Conservation (phyloP, 2,797 vertebrate genomes). For the Pangasius mekongensis region DNA sequence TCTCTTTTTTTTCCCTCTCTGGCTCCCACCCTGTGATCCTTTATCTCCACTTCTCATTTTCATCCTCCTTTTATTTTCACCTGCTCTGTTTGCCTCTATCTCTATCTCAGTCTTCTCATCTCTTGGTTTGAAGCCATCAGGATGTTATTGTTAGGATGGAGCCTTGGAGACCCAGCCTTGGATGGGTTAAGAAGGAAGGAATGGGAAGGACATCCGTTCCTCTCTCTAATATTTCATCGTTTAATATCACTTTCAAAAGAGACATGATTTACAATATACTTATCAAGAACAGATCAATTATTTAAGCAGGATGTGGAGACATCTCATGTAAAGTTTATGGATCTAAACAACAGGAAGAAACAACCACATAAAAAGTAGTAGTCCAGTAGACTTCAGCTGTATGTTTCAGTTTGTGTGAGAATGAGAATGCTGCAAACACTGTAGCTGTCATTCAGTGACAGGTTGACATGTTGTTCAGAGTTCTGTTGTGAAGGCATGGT, state of each 20-base stretch:
- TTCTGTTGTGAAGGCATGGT: slow-evolving; percentile 15
- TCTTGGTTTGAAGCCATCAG: slow-evolving; percentile 68
- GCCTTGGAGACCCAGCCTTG: slow-evolving; percentile 61
- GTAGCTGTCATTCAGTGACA: slow-evolving; percentile 43
- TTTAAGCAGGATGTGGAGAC: slow-evolving; percentile 67
- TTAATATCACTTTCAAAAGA: slow-evolving; percentile 73
- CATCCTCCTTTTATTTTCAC: slow-evolving; percentile 45
- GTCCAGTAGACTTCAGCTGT: slow-evolving; percentile 15
- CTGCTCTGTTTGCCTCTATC: slow-evolving; percentile 37
- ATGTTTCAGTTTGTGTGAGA: slow-evolving; percentile 26
- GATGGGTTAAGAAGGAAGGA: slow-evolving; percentile 43
- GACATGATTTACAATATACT: slow-evolving; percentile 72
- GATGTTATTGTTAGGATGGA: slow-evolving; percentile 66
- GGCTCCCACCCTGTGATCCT: neutral
- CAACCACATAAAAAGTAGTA: neutral
- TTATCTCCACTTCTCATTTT: slow-evolving; percentile 27
- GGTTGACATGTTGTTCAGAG: slow-evolving; percentile 41
- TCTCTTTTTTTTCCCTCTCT: slow-evolving; percentile 35
- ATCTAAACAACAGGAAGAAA: neutral
- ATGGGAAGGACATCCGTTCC: slow-evolving; percentile 43
- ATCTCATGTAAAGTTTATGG: slow-evolving; percentile 1
- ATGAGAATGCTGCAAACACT: slow-evolving; percentile 31
- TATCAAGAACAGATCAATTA: slow-evolving; percentile 75
- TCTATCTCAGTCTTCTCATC: slow-evolving; percentile 28
- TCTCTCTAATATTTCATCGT: slow-evolving; percentile 57